These are phyloP conservation scores for Rattus rattus DNA, from an alignment of 2,113 vertebrate genomes.

Conservation along the genomic window DNA sequence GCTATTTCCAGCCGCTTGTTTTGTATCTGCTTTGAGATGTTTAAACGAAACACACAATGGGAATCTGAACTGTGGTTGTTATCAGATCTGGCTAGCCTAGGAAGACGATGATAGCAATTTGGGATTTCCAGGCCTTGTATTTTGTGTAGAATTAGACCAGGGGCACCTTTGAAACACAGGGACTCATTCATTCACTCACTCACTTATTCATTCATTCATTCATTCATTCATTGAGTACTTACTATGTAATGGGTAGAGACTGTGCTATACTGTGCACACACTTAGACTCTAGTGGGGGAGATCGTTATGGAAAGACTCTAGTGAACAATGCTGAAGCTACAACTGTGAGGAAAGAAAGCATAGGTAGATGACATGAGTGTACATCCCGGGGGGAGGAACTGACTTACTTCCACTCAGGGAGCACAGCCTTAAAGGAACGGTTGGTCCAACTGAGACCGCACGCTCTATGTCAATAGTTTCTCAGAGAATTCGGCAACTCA, in stretches of 20 bases:
- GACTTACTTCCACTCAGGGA: not conserved
- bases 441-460: not conserved
- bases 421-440: not conserved
- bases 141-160: conserved; percentile 3
- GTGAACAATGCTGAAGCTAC: not conserved
- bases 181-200: not conserved
- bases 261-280: not conserved
- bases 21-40: conserved; percentile 67
- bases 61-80: conserved; percentile 62
- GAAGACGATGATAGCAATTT: conserved; percentile 33
- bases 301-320: not conserved
- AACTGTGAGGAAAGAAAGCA: not conserved
- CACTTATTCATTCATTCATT: not conserved
- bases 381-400: not conserved
- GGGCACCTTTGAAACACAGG: not conserved
- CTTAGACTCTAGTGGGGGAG: not conserved
- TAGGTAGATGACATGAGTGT: not conserved
- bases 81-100: conserved; percentile 58
- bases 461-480: not conserved
- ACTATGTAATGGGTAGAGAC: conserved; percentile 15
- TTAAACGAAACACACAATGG: conserved; percentile 69
- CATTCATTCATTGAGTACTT: conserved; percentile 12
- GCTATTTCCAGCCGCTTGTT: conserved; percentile 75
- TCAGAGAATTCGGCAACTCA: not conserved
- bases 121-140: not conserved